Conservation (phyloP, 2,888 invertebrate species). For the Mythimna pallens region DNA sequence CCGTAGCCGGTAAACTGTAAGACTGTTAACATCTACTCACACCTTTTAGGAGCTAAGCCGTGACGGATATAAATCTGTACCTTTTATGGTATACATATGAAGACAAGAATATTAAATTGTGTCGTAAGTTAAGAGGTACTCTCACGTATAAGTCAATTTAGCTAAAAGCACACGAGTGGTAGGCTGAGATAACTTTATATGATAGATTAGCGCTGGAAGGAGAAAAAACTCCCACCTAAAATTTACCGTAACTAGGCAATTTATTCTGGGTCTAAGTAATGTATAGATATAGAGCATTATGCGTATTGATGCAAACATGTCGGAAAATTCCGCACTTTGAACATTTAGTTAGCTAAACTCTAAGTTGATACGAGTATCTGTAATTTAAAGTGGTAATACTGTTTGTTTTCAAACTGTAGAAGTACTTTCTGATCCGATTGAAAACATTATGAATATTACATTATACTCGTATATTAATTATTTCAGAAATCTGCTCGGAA, state of each 20-base stretch:
- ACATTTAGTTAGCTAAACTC: no score
- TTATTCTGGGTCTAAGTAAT: background rate
- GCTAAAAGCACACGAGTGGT: constrained; percentile 37
- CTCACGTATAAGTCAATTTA: constrained; percentile 42
- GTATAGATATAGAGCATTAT: no score
- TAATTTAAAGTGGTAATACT: no score
- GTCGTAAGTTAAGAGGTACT: constrained; percentile 20
- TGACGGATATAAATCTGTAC: constrained; percentile 21
- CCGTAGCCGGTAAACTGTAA: constrained; percentile 19
- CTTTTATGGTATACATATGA: constrained; percentile 11
- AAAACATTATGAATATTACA: no score
- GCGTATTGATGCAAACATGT: background rate
- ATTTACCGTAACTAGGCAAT: background rate
- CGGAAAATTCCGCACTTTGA: background rate
- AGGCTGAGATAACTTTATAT: constrained; percentile 27
- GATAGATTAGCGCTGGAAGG: constrained; percentile 11
- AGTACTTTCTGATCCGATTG: no score
- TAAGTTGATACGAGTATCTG: no score
- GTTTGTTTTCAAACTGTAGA: no score
- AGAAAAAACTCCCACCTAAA: background rate
- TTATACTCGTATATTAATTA: no score
- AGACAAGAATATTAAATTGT: constrained; percentile 23
- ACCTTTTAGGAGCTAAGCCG: constrained; percentile 12
- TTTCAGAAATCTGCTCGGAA: no score
- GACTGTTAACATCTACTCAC: constrained; percentile 31